Percentiles rank a stretch among this genome's conserved stretches.
These are phyloP conservation scores for Axea sp. DNA, from an alignment of 2,888 invertebrate species.

Conservation along the genomic window DNA sequence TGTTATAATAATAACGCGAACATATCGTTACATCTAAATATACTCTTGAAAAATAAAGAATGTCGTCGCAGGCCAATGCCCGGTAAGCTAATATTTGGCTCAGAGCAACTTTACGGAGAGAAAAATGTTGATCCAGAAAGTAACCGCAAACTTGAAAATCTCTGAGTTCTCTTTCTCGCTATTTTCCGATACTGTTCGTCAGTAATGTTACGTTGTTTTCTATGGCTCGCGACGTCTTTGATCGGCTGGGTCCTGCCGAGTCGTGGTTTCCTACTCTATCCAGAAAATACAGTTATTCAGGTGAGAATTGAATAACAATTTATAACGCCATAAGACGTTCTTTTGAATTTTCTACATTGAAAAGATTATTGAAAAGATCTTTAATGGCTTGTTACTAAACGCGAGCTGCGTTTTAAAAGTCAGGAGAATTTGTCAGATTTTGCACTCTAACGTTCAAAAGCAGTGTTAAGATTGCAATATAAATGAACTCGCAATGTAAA, in stretches of 20 bases:
- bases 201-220: conserved; percentile 67
- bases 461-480: too few relatives aligned
- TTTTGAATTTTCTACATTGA: conserved; percentile 28
- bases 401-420: conserved; percentile 1
- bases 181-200: conserved; percentile 43
- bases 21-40: conserved; percentile 3
- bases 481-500: too few relatives aligned
- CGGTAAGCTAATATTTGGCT: conserved; percentile 69
- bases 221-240: conserved; percentile 59
- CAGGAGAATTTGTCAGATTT: conserved; percentile 3
- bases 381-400: conserved; percentile 36
- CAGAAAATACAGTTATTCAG: conserved; percentile 72
- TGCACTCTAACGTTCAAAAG: not conserved
- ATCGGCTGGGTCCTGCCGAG: conserved; percentile 46
- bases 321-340: conserved; percentile 43
- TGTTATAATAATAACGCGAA: conserved; percentile 10
- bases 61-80: conserved; percentile 63
- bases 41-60: conserved; percentile 25
- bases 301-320: conserved; percentile 65
- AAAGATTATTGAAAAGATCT: conserved; percentile 31
- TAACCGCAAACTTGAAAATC: conserved; percentile 58
- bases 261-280: conserved; percentile 69
- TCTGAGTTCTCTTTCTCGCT: conserved; percentile 41
- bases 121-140: conserved; percentile 55
- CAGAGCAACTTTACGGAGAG: conserved; percentile 68